Evolutionary conservation across 2,113 vertebrate genomes (phyloP), one percentile per base, ranked within the genome.

Genomic region (Pangasianodon hypophthalmus): DNA sequence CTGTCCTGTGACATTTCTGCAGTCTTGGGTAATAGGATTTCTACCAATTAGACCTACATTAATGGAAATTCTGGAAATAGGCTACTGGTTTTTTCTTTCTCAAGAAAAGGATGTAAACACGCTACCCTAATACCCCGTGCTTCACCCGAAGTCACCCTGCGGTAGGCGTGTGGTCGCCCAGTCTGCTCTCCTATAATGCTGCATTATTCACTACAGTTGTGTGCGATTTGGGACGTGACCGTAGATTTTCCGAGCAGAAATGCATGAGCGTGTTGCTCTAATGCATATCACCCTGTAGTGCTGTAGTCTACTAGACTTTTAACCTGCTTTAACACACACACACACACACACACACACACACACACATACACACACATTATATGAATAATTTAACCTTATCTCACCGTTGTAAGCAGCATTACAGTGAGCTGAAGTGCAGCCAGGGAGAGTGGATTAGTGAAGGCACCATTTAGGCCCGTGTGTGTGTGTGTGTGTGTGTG

Each of bases 301-400:
- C 21, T 26, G 44, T 48, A 4, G 46, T n/a, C 26, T 52, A 37
- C 29, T 14, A 32, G 54, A 13, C 8, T 44, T 83, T 83, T 32
- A 82, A 37, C 81, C 6, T 58, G 75, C 46, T 79, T 52, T 52
- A 52, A 8, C 32, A 84, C 60, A 26, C 37, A 60, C 69, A 60
- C 46, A 90, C 81, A 80, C 77, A 80, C 77, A 80, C 79, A 81
- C 24, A 75, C 24, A 67, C 24, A 54, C 24, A 67, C 24, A 84
- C 41, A 48, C 11, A 62, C 11, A 52, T 9, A 86, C n/a, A 52
- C 7, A 86, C n/a, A 50, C 29, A n/a, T 41, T 75, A n/a, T 52
- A 71, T 86, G 44, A 73, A 87, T 87, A 73, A 87, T 75, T 87
- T 21, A 87, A 87, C 52, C 69, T 56, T 75, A 75, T 75, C 85